phyloP scores from a whole-genome alignment of 2,888 invertebrate genomes.

The Rhagonycha fulva region DNA sequence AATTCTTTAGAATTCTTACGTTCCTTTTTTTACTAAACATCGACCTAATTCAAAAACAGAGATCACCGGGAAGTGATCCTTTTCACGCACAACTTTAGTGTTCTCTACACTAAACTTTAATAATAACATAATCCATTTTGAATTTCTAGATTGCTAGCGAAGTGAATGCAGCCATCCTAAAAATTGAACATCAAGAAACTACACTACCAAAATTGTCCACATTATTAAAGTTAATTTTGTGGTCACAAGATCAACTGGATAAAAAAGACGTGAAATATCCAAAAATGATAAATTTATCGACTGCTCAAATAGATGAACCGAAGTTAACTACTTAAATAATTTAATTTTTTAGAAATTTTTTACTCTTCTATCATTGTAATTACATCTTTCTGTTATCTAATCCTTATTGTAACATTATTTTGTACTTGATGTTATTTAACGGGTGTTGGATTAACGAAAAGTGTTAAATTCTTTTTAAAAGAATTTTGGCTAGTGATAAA shows the following conservation, averaged over 20 bases:
- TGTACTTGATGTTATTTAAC: background rate
- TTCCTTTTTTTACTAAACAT: too few relatives aligned
- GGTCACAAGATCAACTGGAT: conserved; percentile 95
- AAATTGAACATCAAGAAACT: conserved; percentile 89
- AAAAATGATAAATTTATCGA: conserved; percentile 90
- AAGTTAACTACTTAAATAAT: conserved; percentile 58
- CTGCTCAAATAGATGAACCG: conserved; percentile 79
- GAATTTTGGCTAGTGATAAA: conserved; percentile 10
- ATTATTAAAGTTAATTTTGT: conserved; percentile 88
- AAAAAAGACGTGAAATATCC: conserved; percentile 94
- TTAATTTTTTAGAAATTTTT: conserved; percentile 2
- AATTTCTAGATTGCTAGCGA: conserved; percentile 86
- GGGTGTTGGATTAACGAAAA: background rate
- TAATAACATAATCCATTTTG: background rate
- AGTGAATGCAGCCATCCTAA: conserved; percentile 95
- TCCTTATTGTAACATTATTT: background rate
- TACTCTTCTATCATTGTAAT: background rate
- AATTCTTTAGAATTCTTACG: too few relatives aligned
- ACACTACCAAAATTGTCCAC: conserved; percentile 91
- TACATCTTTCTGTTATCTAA: background rate
- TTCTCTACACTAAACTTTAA: too few relatives aligned
- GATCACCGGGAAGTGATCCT: too few relatives aligned
- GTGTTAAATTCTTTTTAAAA: background rate
- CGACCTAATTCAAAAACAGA: too few relatives aligned
- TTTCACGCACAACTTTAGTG: too few relatives aligned